These are phyloP conservation scores for Thymelicus sylvestris DNA, from an alignment of 2,888 invertebrate species.

Conservation along the genomic window DNA sequence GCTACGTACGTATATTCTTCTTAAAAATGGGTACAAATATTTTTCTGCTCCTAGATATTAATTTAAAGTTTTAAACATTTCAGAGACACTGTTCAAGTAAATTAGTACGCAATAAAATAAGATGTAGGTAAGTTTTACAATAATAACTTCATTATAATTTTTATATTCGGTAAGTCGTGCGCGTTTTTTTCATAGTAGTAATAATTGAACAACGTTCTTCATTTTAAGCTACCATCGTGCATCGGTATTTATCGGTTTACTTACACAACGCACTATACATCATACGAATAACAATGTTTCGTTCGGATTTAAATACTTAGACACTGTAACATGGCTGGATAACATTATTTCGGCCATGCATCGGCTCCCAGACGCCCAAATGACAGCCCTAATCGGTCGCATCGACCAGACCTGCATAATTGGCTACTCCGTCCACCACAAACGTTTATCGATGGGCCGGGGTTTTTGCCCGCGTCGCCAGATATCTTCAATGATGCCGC, in stretches of 20 bases:
- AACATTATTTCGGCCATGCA: slow-evolving; percentile 11
- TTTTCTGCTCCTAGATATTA: no score
- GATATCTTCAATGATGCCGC: slow-evolving; percentile 37
- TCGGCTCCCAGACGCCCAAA: slow-evolving; percentile 2
- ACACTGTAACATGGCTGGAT: neutral
- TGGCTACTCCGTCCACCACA: slow-evolving; percentile 23
- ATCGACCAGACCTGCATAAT: slow-evolving; percentile 31
- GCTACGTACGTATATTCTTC: no score
- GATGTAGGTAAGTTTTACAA: no score
- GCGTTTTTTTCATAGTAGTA: no score
- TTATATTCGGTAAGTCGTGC: no score
- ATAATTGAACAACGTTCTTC: no score
- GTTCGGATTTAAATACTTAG: neutral
- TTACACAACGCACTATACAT: neutral
- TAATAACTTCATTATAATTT: no score
- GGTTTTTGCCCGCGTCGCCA: slow-evolving; percentile 33
- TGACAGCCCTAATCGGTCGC: slow-evolving; percentile 22
- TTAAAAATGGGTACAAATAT: no score
- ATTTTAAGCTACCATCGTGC: neutral
- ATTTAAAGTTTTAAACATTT: no score
- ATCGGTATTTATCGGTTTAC: neutral
- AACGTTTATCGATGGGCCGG: slow-evolving; percentile 31
- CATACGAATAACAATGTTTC: neutral
- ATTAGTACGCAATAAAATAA: no score
- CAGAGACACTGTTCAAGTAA: no score